phyloP scores from a whole-genome alignment of 2,888 invertebrate genomes.

The Nemurella pictetii region DNA sequence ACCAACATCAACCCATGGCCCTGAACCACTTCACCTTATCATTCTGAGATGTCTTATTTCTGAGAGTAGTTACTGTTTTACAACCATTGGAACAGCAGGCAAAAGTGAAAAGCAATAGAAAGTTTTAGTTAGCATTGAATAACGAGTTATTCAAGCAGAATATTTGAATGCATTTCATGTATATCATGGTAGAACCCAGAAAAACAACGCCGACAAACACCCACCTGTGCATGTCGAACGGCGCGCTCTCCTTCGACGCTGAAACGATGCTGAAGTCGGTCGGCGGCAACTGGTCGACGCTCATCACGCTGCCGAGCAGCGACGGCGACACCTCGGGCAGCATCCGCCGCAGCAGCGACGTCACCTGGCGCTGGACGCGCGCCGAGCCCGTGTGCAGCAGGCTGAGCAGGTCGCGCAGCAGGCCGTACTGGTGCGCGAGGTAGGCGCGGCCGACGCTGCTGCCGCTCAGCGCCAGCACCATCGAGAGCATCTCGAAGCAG shows the following conservation, averaged over 20 bases:
- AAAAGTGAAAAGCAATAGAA: too few species aligned
- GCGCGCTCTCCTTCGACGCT: slow-evolving; percentile 52
- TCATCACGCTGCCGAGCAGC: slow-evolving; percentile 75
- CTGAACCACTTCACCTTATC: too few species aligned
- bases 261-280: slow-evolving; percentile 76
- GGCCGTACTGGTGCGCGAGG: slow-evolving; percentile 83
- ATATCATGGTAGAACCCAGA: too few species aligned
- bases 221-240: slow-evolving; percentile 59
- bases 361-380: slow-evolving; percentile 82
- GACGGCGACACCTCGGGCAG: slow-evolving; percentile 88
- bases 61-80: too few species aligned
- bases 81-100: too few species aligned
- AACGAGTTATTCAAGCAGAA: too few species aligned
- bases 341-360: slow-evolving; percentile 82
- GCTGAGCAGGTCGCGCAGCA: slow-evolving; percentile 81
- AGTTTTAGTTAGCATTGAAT: too few species aligned
- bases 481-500: slow-evolving; percentile 95
- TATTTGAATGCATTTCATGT: too few species aligned
- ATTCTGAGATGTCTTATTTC: too few species aligned
- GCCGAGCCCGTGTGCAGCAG: slow-evolving; percentile 93
- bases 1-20: too few species aligned
- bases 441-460: slow-evolving; percentile 89
- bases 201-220: too few species aligned
- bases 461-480: slow-evolving; percentile 92
- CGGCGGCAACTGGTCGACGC: slow-evolving; percentile 70